Base-by-base conservation (phyloP, 2,113 vertebrate species). In the Pantherophis guttatus region DNA sequence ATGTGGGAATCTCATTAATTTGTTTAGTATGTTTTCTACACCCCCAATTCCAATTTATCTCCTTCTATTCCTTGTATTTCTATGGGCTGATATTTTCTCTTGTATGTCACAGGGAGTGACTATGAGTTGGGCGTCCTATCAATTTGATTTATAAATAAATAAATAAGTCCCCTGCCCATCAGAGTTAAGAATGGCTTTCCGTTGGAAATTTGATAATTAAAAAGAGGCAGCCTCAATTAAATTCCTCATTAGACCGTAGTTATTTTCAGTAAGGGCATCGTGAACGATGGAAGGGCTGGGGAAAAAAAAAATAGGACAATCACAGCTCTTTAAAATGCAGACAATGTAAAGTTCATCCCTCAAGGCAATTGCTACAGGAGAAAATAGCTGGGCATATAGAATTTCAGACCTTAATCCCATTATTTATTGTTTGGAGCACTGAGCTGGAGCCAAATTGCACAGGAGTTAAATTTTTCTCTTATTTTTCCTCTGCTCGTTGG, bases 321-420 rank as follows among this genome's bases (percentile, higher is more conserved):
- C 55, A 0, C 1, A 9, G 90, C 94, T 93, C 52, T 91, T 88
- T 75, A 88, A 88, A 81, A 54, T 29, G 15, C 11, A 91, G 86
- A 91, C 53, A 53, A 1, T 53, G 8, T 54, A 85, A 93, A 85
- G 33, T 86, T 48, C 52, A 62, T 92, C 86, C 92, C 7, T 93
- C 9, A 91, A 94, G 81, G 65, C 87, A 39, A 75, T 75, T 53
- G 62, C 86, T 89, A 50, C 89, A 93, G 89, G 1, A 92, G 48
- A 65, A 23, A 1, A 0, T 50, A 12, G 93, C 86, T 93, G 62
- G 91, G 48, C 93, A 90, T 53, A 94, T 53, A 94, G 94, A 86
- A 58, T 91, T 81, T 55, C 39, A 94, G 92, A 89, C 62, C 62
- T 88, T 91, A n/a, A 93, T 9, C 65, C 95, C 94, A 94, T 86